Base-by-base conservation (phyloP, 1,140 invertebrate species). In the Cephus cinctus region DNA sequence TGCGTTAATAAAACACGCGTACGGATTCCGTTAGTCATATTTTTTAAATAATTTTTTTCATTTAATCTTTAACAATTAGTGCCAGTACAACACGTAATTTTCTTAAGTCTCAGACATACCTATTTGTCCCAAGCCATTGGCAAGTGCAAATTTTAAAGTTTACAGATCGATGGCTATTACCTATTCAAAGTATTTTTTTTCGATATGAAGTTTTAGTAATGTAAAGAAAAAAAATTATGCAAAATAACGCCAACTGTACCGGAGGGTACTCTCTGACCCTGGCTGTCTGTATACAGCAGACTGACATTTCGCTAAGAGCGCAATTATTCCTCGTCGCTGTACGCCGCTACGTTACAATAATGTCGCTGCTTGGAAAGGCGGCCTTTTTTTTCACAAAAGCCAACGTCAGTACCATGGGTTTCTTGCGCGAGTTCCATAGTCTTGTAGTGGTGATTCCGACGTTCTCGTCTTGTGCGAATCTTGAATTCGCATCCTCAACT, bases 1-100 rank as follows among this genome's bases (percentile, higher is more conserved):
- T 57, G 50, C 55, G 49, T 51, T 52, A 55, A 59, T 57, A 60
- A 64, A 62, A 49, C 46, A 35, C 25, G 25, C n/a, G 25, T n/a
- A n/a, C 25, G 25, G n/a, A n/a, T n/a, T n/a, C n/a, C n/a, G n/a
- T n/a, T n/a, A n/a, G n/a, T n/a, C n/a, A n/a, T n/a, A n/a, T n/a
- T n/a, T n/a, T n/a, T n/a, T n/a, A n/a, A n/a, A n/a, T n/a, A n/a
- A n/a, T n/a, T n/a, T n/a, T n/a, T n/a, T n/a, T n/a, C n/a, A n/a
- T n/a, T n/a, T n/a, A n/a, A n/a, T n/a, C n/a, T n/a, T n/a, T n/a
- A n/a, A n/a, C n/a, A n/a, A n/a, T n/a, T 27, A 27, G n/a, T 27
- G 25, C 25, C 25, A 27, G 6, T 27, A n/a, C 25, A 27, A 27
- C n/a, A 27, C 25, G 6, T n/a, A 8, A 27, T 27, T 27, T 27